These are phyloP conservation scores for Spisula subtruncata DNA, from an alignment of 2,888 invertebrate genomes.

Conservation along the genomic window DNA sequence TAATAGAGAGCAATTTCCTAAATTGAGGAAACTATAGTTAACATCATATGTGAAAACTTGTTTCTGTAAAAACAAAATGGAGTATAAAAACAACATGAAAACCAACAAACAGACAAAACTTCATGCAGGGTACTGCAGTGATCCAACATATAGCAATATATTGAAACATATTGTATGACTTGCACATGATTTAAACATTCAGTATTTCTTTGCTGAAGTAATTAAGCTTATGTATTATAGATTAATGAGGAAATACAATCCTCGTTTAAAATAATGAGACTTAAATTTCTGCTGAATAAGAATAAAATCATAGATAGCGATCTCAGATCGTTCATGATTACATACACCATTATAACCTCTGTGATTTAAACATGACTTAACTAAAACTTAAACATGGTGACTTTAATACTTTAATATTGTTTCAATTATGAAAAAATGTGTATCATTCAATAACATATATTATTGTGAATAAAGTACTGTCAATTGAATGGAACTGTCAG, in stretches of 20 bases:
- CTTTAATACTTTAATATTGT: conserved; percentile 2
- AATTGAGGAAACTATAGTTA: no score
- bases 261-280: neutral
- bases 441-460: no score
- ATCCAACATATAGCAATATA: no score
- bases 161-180: no score
- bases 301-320: conserved; percentile 15
- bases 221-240: neutral
- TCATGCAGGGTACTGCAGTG: no score
- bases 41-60: no score
- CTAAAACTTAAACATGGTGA: neutral
- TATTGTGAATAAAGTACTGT: no score
- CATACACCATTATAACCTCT: neutral
- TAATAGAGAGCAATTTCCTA: no score
- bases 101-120: no score
- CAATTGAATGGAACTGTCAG: no score
- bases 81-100: no score
- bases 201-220: neutral
- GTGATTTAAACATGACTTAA: neutral
- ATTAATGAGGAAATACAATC: neutral
- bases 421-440: neutral
- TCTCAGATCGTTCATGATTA: neutral
- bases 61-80: no score
- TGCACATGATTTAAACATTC: neutral
- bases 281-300: conserved; percentile 9